A percentile compares a stretch with the other conserved stretches of the same genome.
Evolutionary conservation across 2,888 invertebrate species (phyloP).

Genomic region (Nowickia ferox): DNA sequence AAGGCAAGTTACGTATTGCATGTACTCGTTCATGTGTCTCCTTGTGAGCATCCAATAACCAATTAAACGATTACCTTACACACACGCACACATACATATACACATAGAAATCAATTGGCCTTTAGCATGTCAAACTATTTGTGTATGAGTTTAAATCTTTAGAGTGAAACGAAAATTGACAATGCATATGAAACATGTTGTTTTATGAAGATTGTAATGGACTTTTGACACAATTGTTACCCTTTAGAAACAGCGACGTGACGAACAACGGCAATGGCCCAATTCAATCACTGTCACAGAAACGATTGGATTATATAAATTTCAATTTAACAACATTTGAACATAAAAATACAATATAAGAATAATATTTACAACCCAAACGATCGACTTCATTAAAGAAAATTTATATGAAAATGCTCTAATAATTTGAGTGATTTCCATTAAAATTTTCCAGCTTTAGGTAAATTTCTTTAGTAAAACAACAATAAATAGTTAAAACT

Average conservation of each 20-base stretch:
- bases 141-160: neutral
- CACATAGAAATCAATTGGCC: neutral
- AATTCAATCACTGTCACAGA: constrained; percentile 24
- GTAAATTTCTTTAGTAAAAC: too few relatives aligned
- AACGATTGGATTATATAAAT: neutral
- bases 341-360: too few relatives aligned
- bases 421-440: too few relatives aligned
- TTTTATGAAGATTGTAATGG: constrained; percentile 51
- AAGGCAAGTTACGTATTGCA: neutral
- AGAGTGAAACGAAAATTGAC: constrained; percentile 15
- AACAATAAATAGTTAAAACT: too few relatives aligned
- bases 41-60: constrained; percentile 17
- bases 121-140: neutral
- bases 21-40: neutral
- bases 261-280: constrained; percentile 5
- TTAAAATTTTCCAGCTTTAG: too few relatives aligned
- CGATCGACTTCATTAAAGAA: too few relatives aligned
- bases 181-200: constrained; percentile 33
- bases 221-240: constrained; percentile 59
- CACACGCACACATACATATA: neutral
- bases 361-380: too few relatives aligned
- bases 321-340: neutral
- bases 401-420: too few relatives aligned
- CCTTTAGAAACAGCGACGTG: constrained; percentile 2
- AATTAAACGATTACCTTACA: constrained; percentile 35